Percentiles rank a stretch among this genome's conserved stretches.
Evolutionary conservation across 2,797 vertebrate genomes (phyloP).

Genomic region (Enteromius paludinosus): DNA sequence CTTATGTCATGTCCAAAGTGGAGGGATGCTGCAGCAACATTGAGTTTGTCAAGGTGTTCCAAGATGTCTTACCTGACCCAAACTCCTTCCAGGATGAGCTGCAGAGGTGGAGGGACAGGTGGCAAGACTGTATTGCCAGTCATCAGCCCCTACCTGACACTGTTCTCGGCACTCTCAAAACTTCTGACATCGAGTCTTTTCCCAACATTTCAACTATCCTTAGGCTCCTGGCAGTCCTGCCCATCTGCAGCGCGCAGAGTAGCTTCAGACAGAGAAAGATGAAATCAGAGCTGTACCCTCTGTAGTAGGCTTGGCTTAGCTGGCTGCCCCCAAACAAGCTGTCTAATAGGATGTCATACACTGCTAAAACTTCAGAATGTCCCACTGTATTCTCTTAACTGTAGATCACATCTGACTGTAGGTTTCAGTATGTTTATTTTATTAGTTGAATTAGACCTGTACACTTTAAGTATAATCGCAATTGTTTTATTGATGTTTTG

Average conservation of each 20-base stretch:
- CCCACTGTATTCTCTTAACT: slow-evolving; percentile 65
- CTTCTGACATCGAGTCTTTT: slow-evolving; percentile 77
- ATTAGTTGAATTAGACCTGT: slow-evolving; percentile 64
- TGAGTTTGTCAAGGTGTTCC: slow-evolving; percentile 75
- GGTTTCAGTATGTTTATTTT: slow-evolving; percentile 63
- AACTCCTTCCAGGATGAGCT: slow-evolving; percentile 75
- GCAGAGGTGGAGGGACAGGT: slow-evolving; percentile 80
- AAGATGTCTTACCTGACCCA: slow-evolving; percentile 79
- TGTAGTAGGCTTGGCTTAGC: slow-evolving; percentile 67
- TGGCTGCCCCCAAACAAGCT: slow-evolving; percentile 48
- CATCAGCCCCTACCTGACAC: slow-evolving; percentile 74
- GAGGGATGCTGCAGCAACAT: slow-evolving; percentile 76
- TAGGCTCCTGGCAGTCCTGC: slow-evolving; percentile 80
- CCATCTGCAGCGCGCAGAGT: slow-evolving; percentile 79
- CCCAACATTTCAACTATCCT: slow-evolving; percentile 82
- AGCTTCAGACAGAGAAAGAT: slow-evolving; percentile 77
- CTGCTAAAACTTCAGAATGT: slow-evolving; percentile 65
- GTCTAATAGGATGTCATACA: slow-evolving; percentile 67
- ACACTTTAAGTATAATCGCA: slow-evolving; percentile 76
- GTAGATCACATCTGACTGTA: slow-evolving; percentile 62
- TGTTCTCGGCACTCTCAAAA: slow-evolving; percentile 79
- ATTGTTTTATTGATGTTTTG: slow-evolving; percentile 70
- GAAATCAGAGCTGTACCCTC: slow-evolving; percentile 76
- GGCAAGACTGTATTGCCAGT: slow-evolving; percentile 74
- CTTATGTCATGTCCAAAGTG: slow-evolving; percentile 83